Conservation (phyloP, 1,140 invertebrate species). For the Rhyacophila brunnea region DNA sequence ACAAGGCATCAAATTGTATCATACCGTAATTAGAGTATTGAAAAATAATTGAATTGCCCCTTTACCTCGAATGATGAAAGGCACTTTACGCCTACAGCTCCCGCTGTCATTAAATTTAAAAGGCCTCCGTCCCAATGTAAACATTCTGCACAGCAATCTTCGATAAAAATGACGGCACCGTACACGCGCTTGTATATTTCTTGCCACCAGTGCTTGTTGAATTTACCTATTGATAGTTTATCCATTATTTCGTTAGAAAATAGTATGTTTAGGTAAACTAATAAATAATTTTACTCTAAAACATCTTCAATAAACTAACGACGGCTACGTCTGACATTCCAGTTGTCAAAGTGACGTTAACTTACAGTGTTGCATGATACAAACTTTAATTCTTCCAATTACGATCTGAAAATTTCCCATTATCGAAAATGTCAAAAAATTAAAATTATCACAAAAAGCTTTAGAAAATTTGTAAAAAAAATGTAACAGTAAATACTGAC, state of each 20-base stretch:
- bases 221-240: slow-evolving; percentile 12
- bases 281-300: not conserved
- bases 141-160: slow-evolving; percentile 58
- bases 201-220: slow-evolving; percentile 49
- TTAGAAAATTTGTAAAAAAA: too few species aligned
- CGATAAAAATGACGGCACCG: slow-evolving; percentile 60
- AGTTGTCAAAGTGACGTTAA: too few species aligned
- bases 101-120: slow-evolving; percentile 51
- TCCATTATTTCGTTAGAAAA: not conserved
- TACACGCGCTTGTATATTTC: slow-evolving; percentile 59
- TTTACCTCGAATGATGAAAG: slow-evolving; percentile 64
- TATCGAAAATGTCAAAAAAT: too few species aligned
- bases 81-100: slow-evolving; percentile 57
- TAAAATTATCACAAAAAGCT: too few species aligned
- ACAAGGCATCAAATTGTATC: too few species aligned
- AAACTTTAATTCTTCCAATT: too few species aligned
- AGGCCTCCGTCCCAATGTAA: slow-evolving; percentile 65
- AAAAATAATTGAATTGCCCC: not conserved
- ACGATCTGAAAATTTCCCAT: too few species aligned
- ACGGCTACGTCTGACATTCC: too few species aligned
- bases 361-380: too few species aligned
- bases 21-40: too few species aligned
- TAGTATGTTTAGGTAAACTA: not conserved
- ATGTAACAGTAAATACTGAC: too few species aligned
- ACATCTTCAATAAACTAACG: not conserved